Conservation (phyloP, 2,113 vertebrate species). For the Grantiella picta region DNA sequence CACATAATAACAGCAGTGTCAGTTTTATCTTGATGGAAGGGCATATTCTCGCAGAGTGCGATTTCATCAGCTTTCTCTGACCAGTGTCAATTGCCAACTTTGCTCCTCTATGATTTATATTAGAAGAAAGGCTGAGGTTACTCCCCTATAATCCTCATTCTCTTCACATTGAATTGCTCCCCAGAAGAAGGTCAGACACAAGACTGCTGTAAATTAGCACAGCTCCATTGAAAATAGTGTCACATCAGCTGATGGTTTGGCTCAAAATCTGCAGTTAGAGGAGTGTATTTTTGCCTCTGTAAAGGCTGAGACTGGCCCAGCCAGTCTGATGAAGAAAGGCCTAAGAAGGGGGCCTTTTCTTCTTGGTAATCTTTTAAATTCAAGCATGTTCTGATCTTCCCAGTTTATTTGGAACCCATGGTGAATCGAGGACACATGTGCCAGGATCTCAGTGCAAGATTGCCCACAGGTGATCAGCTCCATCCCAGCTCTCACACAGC, state of each 20-base stretch:
- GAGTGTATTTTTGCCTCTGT: background rate
- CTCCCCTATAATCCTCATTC: background rate
- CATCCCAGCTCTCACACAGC: background rate
- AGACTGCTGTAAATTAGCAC: constrained; percentile 19
- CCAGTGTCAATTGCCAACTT: background rate
- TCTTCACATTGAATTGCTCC: background rate
- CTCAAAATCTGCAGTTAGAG: background rate
- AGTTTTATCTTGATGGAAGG: background rate
- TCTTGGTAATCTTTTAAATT: background rate
- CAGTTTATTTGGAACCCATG: background rate
- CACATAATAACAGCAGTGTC: background rate
- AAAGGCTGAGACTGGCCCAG: background rate
- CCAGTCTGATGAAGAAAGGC: background rate
- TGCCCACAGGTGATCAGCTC: background rate
- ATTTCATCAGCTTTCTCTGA: background rate
- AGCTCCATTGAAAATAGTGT: background rate
- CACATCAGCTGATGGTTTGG: constrained; percentile 8
- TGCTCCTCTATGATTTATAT: constrained; percentile 18
- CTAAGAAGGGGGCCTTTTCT: background rate
- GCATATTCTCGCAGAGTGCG: background rate
- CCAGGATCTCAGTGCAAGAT: rapidly evolving
- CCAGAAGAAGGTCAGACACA: constrained; percentile 20
- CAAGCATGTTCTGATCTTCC: background rate
- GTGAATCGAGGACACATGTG: rapidly evolving
- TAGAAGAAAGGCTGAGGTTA: constrained; percentile 19